These are phyloP conservation scores for Drosophila parvula DNA, from an alignment of 1,140 invertebrate species.

Conservation along the genomic window DNA sequence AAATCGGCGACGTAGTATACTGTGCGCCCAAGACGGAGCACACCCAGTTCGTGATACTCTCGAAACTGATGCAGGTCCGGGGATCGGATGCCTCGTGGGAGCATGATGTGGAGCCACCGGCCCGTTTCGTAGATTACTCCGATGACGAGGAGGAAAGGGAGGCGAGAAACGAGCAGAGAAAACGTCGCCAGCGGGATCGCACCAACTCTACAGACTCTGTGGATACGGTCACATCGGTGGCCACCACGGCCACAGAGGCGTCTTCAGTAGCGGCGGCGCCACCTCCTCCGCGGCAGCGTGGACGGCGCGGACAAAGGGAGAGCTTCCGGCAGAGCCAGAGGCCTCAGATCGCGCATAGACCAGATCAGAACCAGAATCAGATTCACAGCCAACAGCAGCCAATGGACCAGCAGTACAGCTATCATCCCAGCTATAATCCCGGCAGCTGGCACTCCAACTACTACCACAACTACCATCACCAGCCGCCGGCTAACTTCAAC, in stretches of 20 bases:
- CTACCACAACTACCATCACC: constrained; percentile 71
- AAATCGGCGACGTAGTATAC: constrained; percentile 89
- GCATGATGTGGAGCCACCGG: constrained; percentile 92
- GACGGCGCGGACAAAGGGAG: constrained; percentile 53
- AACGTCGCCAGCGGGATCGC: constrained; percentile 60
- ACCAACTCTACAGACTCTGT: constrained; percentile 65
- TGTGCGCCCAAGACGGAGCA: constrained; percentile 90
- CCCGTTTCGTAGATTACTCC: constrained; percentile 90
- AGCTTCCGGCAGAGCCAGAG: constrained; percentile 41
- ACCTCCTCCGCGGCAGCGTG: constrained; percentile 46
- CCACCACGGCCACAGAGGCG: constrained; percentile 32
- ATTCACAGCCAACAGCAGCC: constrained; percentile 28
- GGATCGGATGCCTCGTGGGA: constrained; percentile 94
- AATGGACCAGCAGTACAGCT: constrained; percentile 58
- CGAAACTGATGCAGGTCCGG: constrained; percentile 89
- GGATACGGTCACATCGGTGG: constrained; percentile 39
- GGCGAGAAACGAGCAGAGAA: constrained; percentile 84
- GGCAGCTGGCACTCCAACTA: constrained; percentile 83
- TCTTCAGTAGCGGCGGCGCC: constrained; percentile 26
- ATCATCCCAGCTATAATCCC: constrained; percentile 76
- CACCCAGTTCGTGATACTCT: constrained; percentile 90
- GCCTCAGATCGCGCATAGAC: not conserved
- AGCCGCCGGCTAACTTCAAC: constrained; percentile 59
- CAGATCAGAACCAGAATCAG: constrained; percentile 22
- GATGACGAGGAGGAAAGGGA: constrained; percentile 93